Base-by-base conservation (phyloP, 2,888 invertebrate species). In the Hoplodrina blanda region DNA sequence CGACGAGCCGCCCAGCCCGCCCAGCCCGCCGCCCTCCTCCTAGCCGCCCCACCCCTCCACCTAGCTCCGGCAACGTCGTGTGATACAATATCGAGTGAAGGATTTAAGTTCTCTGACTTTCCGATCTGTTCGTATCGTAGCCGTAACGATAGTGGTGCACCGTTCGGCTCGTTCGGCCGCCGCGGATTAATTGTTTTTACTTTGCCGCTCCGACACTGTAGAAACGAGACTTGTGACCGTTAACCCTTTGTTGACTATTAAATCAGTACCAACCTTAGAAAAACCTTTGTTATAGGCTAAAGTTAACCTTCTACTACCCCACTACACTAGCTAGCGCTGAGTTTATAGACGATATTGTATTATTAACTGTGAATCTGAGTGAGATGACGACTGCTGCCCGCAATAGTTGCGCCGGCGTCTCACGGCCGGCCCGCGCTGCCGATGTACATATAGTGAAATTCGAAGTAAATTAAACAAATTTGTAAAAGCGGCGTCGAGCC, bases 371-470 rank as follows among this genome's bases (percentile, higher is more conserved):
- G 69, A 71, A 73, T 63, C 66, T 67, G 76, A 81, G 76, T 76
- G 76, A 79, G 74, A 76, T 53, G 66, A 49, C 69, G 62, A 63
- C 62, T 62, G 56, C 68, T 60, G 72, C 73, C 62, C 50, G 41
- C 81, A 78, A 76, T 73, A 82, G 69, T 41, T 68, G 78, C 86
- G 86, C 69, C 62, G 71, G 66, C 75, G 83, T 76, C 82, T 87
- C 90, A 81, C 85, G 81, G 83, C 83, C 81, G 84, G 77, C 76
- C 77, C 86, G 86, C 86, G 84, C 78, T 71, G 82, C 84, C 86
- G 85, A 86, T 91, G 91, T 92, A 92, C 89, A 92, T 91, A 91
- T 91, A 92, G 91, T 90, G 86, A 89, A 91, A 88, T 89, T 88
- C 85, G 83, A 87, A 84, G 81, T 83, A 78, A 80, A 82, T 79